Percentiles rank a stretch among this genome's conserved stretches.
phyloP scores from a whole-genome alignment of 2,113 vertebrate species.

The Mirza zaza region DNA sequence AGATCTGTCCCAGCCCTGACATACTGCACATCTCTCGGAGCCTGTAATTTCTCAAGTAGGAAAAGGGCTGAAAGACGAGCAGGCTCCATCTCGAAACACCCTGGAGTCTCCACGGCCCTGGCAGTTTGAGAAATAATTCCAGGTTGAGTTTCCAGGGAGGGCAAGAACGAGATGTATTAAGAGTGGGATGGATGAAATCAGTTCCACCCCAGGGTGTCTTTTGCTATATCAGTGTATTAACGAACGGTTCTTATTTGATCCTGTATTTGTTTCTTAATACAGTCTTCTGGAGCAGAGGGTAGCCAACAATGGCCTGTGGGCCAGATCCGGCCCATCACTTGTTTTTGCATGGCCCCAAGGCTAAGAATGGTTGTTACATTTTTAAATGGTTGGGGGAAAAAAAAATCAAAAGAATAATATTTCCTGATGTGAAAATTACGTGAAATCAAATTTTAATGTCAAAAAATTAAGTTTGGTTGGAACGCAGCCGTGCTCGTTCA shows the following conservation, averaged over 20 bases:
- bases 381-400: not conserved
- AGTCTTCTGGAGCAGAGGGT: not conserved
- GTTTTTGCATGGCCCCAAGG: not conserved
- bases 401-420: not conserved
- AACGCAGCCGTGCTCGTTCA: not conserved
- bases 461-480: not conserved
- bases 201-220: not conserved
- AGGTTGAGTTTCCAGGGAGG: not conserved
- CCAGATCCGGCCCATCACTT: not conserved
- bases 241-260: not conserved
- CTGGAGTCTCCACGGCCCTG: too few species aligned
- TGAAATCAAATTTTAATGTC: not conserved
- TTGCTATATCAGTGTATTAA: too few species aligned
- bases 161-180: not conserved
- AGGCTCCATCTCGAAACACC: too few species aligned
- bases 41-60: slow-evolving; percentile 14
- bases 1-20: not conserved
- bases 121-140: not conserved
- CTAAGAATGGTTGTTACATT: not conserved
- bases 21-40: not conserved
- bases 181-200: not conserved
- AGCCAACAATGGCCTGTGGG: accelerated
- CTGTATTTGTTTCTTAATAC: not conserved
- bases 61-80: not conserved
- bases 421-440: not conserved